Percentiles rank a stretch among this genome's conserved stretches.
Conservation (phyloP, 37 sponge, comb jelly and placozoan genomes). For the Eunapius fragilis region DNA sequence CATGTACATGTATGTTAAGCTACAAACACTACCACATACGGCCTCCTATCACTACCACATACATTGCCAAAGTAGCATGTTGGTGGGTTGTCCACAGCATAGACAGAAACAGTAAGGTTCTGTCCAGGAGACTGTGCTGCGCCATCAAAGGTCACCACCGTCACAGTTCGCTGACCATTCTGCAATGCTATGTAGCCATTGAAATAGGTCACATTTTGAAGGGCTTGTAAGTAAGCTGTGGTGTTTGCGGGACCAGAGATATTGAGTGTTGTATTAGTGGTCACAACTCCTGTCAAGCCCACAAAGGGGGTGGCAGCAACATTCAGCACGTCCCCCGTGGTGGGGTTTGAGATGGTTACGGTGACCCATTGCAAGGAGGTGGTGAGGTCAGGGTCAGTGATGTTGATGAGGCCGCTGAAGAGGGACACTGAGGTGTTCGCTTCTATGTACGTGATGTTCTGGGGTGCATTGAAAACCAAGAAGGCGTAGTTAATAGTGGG, state of each 20-base stretch:
- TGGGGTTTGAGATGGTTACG: conserved; percentile 2
- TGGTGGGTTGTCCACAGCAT: conserved; percentile 53
- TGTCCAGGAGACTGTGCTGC: not conserved
- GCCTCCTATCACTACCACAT: not conserved
- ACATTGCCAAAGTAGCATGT: conserved; percentile 58
- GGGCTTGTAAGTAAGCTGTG: conserved; percentile 19
- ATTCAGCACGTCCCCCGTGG: conserved; percentile 1
- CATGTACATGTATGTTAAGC: no score
- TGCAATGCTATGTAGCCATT: conserved; percentile 35
- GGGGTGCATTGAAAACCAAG: not conserved
- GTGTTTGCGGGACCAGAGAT: conserved; percentile 28
- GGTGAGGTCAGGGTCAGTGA: conserved; percentile 26
- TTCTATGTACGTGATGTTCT: conserved; percentile 29
- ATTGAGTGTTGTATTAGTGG: conserved; percentile 1
- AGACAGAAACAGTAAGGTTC: conserved; percentile 18
- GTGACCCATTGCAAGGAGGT: conserved; percentile 10
- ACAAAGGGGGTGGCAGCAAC: not conserved
- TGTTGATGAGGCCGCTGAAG: not conserved
- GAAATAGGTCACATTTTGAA: conserved; percentile 33
- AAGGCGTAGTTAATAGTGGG: conserved; percentile 46
- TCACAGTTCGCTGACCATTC: conserved; percentile 10
- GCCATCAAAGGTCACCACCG: conserved; percentile 59
- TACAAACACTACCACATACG: not conserved
- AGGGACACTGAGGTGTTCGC: conserved; percentile 12
- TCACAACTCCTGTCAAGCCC: not conserved